Evolutionary conservation across 2,113 vertebrate species (phyloP), one percentile per base, ranked within the genome.

Genomic region (Colossoma macropomum): DNA sequence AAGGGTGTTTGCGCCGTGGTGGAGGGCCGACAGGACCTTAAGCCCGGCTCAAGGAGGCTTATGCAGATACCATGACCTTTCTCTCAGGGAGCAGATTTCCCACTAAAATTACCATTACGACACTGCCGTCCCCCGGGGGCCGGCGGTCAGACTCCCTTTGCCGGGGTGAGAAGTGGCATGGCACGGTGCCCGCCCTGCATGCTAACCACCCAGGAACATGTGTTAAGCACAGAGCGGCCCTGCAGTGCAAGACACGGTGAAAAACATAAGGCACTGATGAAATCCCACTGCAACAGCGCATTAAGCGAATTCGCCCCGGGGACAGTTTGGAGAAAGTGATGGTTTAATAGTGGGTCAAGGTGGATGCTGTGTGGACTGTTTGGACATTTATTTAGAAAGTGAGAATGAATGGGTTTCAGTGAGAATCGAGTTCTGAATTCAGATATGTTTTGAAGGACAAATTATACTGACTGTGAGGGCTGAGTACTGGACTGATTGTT

Each of bases 51-150:
- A 90, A 95, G 95, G 95, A 92, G 95, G 95, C 93, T 95, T 97
- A 96, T 97, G 97, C 92, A 97, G 96, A 97, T 97, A 92, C 95
- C 93, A 91, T 97, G 96, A 97, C 97, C 96, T 98, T 98, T 97
- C 96, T 96, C 95, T 93, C 93, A 94, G 92, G 95, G 94, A 96
- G 94, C 93, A 97, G 95, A 96, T 96, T 97, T 98, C 96, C 96
- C 96, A 97, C 95, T 96, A 95, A 97, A 96, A 97, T 98, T 97
- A 95, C 95, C 95, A 96, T 96, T 96, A 97, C 93, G 95, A 93
- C 92, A 87, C 81, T 68, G 78, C 89, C 86, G 87, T 95, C 95
- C 96, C 96, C 95, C 92, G 60, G 93, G 94, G 92, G 90, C 89
- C 88, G 73, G 83, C 88, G 91, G 93, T 92, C 92, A 95, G 95